A percentile compares a stretch with the other conserved stretches of the same genome.
These are phyloP conservation scores for Drosophila aldrichi DNA, from an alignment of 2,888 invertebrate genomes.

Conservation along the genomic window DNA sequence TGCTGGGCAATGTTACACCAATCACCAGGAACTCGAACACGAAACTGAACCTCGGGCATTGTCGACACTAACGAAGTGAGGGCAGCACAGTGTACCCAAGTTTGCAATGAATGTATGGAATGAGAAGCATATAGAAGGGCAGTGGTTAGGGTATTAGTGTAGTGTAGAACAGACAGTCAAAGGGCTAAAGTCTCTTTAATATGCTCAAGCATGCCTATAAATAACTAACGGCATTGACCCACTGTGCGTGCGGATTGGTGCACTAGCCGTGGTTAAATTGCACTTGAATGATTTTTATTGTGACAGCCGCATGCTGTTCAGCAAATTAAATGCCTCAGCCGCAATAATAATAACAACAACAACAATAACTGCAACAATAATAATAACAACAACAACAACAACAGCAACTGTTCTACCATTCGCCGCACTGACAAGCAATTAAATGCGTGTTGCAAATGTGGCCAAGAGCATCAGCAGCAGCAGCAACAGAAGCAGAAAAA, in stretches of 20 bases:
- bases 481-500: slow-evolving; percentile 41
- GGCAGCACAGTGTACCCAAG: slow-evolving; percentile 15
- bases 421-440: slow-evolving; percentile 74
- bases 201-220: background rate
- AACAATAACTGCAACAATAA: slow-evolving; percentile 30
- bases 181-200: background rate
- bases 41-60: slow-evolving; percentile 23
- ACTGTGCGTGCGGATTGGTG: slow-evolving; percentile 23
- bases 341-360: slow-evolving; percentile 50
- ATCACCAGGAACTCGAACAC: slow-evolving; percentile 34
- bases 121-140: background rate
- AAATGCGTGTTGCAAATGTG: slow-evolving; percentile 69
- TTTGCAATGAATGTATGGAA: background rate
- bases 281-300: slow-evolving; percentile 79
- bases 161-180: background rate
- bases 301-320: slow-evolving; percentile 72
- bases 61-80: slow-evolving; percentile 63
- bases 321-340: slow-evolving; percentile 69
- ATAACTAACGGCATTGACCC: slow-evolving; percentile 5
- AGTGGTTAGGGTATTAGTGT: too few relatives aligned
- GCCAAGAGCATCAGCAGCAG: slow-evolving; percentile 38
- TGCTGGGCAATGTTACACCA: slow-evolving; percentile 18
- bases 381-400: slow-evolving; percentile 33
- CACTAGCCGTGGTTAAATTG: slow-evolving; percentile 47
- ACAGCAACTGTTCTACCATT: slow-evolving; percentile 21